A percentile compares a stretch with the other conserved stretches of the same genome.
Conservation (phyloP, 2,888 invertebrate species). For the Trissolcus brochymenae region DNA sequence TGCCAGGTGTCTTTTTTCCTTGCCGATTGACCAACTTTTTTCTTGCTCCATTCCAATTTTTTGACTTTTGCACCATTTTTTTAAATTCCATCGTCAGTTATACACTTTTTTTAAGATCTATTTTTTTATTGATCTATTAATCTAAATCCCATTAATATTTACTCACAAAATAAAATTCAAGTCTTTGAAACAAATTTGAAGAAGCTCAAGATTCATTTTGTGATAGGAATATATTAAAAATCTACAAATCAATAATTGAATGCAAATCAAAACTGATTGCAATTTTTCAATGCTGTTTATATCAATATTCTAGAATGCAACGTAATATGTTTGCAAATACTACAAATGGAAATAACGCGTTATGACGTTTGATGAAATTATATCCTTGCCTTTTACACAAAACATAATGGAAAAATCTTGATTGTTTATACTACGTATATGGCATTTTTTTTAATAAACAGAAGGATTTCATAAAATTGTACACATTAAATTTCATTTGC, state of each 20-base stretch:
- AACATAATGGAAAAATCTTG: constrained; percentile 16
- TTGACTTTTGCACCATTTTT: constrained; percentile 8
- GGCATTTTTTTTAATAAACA: constrained; percentile 18
- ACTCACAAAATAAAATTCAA: no score
- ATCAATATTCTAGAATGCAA: no score
- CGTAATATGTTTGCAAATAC: no score
- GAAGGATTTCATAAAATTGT: constrained; percentile 23
- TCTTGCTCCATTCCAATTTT: background rate
- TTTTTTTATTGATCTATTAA: background rate
- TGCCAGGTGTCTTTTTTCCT: constrained; percentile 51
- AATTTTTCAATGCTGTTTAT: no score
- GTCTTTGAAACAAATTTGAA: no score
- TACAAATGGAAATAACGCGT: no score
- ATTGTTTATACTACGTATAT: constrained; percentile 6
- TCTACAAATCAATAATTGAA: no score
- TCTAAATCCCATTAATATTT: no score
- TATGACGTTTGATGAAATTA: no score
- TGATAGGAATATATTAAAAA: no score
- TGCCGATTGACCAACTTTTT: constrained; percentile 21
- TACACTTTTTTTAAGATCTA: background rate
- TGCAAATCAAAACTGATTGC: no score
- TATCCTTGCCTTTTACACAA: background rate
- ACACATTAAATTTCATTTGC: constrained; percentile 17
- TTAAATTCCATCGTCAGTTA: background rate
- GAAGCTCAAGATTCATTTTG: no score